These are phyloP conservation scores for Salpingus planirostris DNA, from an alignment of 2,888 invertebrate species.

Conservation along the genomic window DNA sequence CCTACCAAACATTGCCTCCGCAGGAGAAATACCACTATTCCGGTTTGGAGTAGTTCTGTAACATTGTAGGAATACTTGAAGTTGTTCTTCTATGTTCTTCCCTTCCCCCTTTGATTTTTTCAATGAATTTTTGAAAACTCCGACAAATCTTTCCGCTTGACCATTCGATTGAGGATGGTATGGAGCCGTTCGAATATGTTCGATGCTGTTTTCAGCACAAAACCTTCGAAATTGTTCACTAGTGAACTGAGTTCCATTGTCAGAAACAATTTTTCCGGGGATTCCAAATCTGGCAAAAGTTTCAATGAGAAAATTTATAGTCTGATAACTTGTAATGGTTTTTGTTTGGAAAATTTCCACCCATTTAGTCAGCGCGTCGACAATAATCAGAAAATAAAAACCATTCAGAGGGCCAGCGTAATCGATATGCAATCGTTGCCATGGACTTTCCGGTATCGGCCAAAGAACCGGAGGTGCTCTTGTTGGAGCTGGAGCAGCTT, in stretches of 20 bases:
- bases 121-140: background rate
- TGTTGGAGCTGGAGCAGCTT: background rate
- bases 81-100: too few relatives aligned
- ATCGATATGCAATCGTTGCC: background rate
- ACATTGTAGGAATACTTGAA: too few relatives aligned
- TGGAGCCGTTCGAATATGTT: background rate
- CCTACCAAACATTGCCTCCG: too few relatives aligned
- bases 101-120: too few relatives aligned
- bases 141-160: background rate
- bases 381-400: background rate
- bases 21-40: too few relatives aligned
- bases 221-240: background rate
- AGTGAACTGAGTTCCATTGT: background rate
- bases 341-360: background rate
- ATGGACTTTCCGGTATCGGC: background rate
- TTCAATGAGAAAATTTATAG: background rate
- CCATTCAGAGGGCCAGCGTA: background rate
- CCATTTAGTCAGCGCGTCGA: background rate
- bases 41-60: too few relatives aligned
- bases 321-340: background rate
- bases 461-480: background rate
- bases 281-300: background rate
- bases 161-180: background rate
- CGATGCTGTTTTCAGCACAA: background rate
- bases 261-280: background rate